A percentile compares a stretch with the other conserved stretches of the same genome.
These are phyloP conservation scores for Drosophila greeni DNA, from an alignment of 2,888 invertebrate species.

Conservation along the genomic window DNA sequence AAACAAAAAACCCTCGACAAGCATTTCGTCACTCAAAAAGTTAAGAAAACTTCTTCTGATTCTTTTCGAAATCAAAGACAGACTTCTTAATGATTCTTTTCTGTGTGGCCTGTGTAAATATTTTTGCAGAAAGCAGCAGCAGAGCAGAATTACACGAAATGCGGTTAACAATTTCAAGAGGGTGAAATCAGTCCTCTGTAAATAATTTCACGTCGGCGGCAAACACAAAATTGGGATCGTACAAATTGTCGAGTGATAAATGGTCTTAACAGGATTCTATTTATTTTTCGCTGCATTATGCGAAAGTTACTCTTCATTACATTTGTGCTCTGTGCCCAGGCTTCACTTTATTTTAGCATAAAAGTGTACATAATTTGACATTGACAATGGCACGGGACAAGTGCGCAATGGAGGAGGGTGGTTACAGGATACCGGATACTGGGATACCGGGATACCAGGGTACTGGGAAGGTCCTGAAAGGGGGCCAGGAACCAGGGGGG, in stretches of 20 bases:
- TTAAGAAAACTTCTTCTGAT: neutral
- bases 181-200: conserved; percentile 72
- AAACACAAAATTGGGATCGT: conserved; percentile 49
- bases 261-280: conserved; percentile 79
- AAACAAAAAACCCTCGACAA: neutral
- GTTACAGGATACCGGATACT: neutral
- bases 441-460: neutral
- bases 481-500: neutral
- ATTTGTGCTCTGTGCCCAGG: conserved; percentile 26
- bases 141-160: conserved; percentile 31
- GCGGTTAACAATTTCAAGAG: conserved; percentile 56
- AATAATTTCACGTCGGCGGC: conserved; percentile 65
- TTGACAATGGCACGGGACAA: conserved; percentile 65
- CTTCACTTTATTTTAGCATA: conserved; percentile 69
- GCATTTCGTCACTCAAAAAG: conserved; percentile 5
- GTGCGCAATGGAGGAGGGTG: conserved; percentile 6
- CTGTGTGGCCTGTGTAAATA: conserved; percentile 27
- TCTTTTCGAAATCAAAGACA: conserved; percentile 24
- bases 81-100: conserved; percentile 29
- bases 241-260: conserved; percentile 77
- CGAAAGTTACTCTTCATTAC: conserved; percentile 59
- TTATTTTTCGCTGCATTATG: conserved; percentile 56
- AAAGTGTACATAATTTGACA: conserved; percentile 76
- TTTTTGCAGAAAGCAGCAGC: conserved; percentile 9
- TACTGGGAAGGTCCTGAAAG: conserved; percentile 2